Percentiles rank a stretch among this genome's conserved stretches.
phyloP scores from a whole-genome alignment of 1,140 invertebrate species.

The Aphelenchoides avenae region DNA sequence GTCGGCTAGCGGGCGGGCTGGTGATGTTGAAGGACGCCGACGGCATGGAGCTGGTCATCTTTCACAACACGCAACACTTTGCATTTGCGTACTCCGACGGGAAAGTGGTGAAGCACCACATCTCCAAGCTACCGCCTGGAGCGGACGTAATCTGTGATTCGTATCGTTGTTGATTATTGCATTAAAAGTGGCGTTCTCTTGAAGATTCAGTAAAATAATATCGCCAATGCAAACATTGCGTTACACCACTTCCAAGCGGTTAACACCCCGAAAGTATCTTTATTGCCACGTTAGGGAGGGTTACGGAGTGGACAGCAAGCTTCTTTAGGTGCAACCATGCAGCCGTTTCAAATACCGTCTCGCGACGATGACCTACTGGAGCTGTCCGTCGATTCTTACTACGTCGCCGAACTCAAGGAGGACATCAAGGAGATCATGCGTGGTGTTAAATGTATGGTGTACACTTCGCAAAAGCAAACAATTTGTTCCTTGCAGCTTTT shows the following conservation, averaged over 20 bases:
- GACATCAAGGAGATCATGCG: constrained; percentile 15
- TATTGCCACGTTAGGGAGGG: too few species aligned
- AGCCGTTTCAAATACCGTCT: constrained; percentile 21
- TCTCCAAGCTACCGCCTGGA: constrained; percentile 4
- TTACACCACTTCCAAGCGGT: neutral
- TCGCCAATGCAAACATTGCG: neutral
- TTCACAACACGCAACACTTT: constrained; percentile 38
- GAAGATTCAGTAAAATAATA: neutral
- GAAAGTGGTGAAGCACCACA: constrained; percentile 20
- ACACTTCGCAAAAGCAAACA: neutral
- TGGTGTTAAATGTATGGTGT: constrained; percentile 13
- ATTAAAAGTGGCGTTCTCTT: constrained; percentile 3
- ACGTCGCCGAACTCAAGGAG: constrained; percentile 17
- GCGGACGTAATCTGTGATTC: constrained; percentile 17
- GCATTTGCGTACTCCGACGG: constrained; percentile 31
- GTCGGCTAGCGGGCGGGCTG: constrained; percentile 28
- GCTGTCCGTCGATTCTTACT: constrained; percentile 18
- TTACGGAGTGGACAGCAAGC: constrained; percentile 7
- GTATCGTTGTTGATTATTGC: constrained; percentile 11
- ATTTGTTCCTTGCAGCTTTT: constrained; percentile 18
- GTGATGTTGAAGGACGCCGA: constrained; percentile 6
- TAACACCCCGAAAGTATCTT: too few species aligned
- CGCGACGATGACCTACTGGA: constrained; percentile 29
- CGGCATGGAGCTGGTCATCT: constrained; percentile 19
- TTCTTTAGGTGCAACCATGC: neutral